Base-by-base conservation (phyloP, 2,888 invertebrate genomes). In the Agrenia bidenticulata region DNA sequence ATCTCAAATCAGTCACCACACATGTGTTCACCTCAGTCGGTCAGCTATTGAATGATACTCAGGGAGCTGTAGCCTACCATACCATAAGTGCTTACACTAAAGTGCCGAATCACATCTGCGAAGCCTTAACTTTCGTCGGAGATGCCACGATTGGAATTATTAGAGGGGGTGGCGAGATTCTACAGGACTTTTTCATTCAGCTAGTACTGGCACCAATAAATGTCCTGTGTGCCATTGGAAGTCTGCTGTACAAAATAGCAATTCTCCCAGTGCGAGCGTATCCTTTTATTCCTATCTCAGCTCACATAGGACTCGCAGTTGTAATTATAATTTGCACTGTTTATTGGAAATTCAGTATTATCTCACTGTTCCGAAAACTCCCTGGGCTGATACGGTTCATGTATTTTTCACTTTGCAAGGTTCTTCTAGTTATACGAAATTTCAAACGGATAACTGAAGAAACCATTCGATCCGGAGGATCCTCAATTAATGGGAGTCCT, bases 121-220 rank as follows among this genome's bases (percentile, higher is more conserved):
- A 62, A 32, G 66, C 72, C 1, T 51, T 72, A 11, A 59, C 56
- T 2, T 64, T 72, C 26, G 61, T 72, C 41, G 72, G 72, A 21
- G 69, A 72, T 15, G 54, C 63, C 1, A 24, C 60, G 13, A n/a
- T 67, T 17, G 17, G 7, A 1, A 49, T 32, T 23, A 11, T 37
- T 2, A 19, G 37, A 41, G 50, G n/a, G 26, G n/a, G 41, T 1
- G 9, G 42, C 13, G 21, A 56, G 13, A 15, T 72, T 13, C 5
- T 65, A 1, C 15, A 11, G 21, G 67, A 69, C 49, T 69, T 72
- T 37, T 2, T 59, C 9, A 19, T 24, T 7, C 72, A 69, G 58
- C 21, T 72, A 23, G 32, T 72, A 19, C 5, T 67, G 39, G 61
- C 69, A n/a, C 72, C 72, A 1, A 5, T 67, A 5, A 69, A 67